Conservation (phyloP, 2,888 invertebrate species). For the Yponomeuta plumbellus region DNA sequence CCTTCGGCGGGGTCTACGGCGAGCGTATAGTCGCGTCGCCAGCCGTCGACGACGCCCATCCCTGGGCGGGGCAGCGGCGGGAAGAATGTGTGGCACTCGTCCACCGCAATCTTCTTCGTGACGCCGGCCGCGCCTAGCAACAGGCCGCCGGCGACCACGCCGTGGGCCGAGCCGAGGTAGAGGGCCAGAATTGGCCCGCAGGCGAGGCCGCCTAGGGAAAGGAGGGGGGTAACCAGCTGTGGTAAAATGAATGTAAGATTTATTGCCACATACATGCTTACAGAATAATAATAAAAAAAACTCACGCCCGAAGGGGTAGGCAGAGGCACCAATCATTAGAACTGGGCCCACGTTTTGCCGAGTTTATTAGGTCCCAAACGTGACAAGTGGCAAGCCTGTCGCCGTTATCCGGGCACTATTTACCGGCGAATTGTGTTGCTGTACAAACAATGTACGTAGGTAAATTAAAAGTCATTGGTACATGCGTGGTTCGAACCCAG, state of each 20-base stretch:
- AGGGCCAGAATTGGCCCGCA: slow-evolving; percentile 52
- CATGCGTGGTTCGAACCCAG: too few relatives aligned
- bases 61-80: slow-evolving; percentile 22
- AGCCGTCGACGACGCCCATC: neutral
- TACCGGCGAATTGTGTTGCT: too few relatives aligned
- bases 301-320: too few relatives aligned
- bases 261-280: too few relatives aligned
- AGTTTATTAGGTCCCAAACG: too few relatives aligned
- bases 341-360: too few relatives aligned
- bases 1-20: neutral
- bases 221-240: neutral
- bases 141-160: slow-evolving; percentile 44
- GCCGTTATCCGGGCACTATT: too few relatives aligned
- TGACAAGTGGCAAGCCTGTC: too few relatives aligned
- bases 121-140: slow-evolving; percentile 39
- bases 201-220: slow-evolving; percentile 48
- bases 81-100: slow-evolving; percentile 30
- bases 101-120: slow-evolving; percentile 49
- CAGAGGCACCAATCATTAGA: too few relatives aligned
- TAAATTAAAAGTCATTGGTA: too few relatives aligned
- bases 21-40: neutral
- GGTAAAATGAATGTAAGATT: neutral
- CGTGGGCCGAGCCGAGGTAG: slow-evolving; percentile 49
- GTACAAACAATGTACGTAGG: too few relatives aligned
- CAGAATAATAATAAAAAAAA: too few relatives aligned